Evolutionary conservation across 2,113 vertebrate genomes (phyloP), one percentile per base, ranked within the genome.

Genomic region (Dromaius novaehollandiae): DNA sequence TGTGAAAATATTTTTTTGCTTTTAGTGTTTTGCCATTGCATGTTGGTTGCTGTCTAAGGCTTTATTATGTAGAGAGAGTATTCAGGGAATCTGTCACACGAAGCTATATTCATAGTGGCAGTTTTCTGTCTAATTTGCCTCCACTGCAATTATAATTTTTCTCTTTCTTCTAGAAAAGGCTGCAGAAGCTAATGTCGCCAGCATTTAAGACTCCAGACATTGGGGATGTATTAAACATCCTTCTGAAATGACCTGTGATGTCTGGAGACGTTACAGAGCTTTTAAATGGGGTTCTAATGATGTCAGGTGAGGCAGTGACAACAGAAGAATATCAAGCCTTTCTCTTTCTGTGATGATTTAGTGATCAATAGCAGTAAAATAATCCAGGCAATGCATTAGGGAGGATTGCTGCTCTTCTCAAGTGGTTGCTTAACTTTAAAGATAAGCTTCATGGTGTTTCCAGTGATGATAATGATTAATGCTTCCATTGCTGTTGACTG

Each of bases 381-480:
- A 95, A 91, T 81, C 46, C 38, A 80, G 42, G 26, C 65, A 88
- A 16, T 58, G 32, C 86, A 66, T 61, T 71, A 34, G 71, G 28
- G 89, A 69, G 50, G 53, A 64, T 40, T 66, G 40, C 48, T 92
- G 56, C 68, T 92, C 50, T 86, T 90, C 38, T 94, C 38, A 88
- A 94, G 88, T 75, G 70, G 21, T 87, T 83, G 86, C 70, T 92
- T 71, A 89, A 86, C 70, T 92, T 81, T 64, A 70, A 89, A 91
- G 50, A 84, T 95, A 86, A 96, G 73, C 69, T 90, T 82, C 25
- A 1, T 93, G 42, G 46, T 87, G 51, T 73, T 96, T 90, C 26
- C 75, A 65, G 61, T 82, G 86, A 82, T 90, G 46, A 51, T 79
- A 56, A 53, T 82, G 80, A 95, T 92, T 89, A 90, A 89, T 88